Evolutionary conservation across 2,888 invertebrate species (phyloP).

Genomic region (Ephialtes manifestator): DNA sequence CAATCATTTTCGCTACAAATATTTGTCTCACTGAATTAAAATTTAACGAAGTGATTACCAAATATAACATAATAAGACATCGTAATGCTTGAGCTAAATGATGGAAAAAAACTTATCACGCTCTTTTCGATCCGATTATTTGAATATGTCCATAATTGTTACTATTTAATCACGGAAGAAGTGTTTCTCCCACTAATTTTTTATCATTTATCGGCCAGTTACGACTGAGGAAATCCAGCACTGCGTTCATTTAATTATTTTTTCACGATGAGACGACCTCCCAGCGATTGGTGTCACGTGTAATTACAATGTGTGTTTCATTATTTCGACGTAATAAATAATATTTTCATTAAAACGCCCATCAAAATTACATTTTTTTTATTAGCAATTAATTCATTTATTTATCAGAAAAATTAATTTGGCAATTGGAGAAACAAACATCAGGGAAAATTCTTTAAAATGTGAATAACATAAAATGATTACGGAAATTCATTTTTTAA

Average conservation of each 20-base stretch:
- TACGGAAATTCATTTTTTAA: no score
- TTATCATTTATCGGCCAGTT: constrained; percentile 1
- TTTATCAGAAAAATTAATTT: background rate
- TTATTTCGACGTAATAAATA: constrained; percentile 37
- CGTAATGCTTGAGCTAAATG: constrained; percentile 13
- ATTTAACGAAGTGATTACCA: background rate
- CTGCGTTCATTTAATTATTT: constrained; percentile 56
- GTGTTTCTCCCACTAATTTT: constrained; percentile 6
- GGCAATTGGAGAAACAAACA: no score
- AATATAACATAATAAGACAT: constrained; percentile 33
- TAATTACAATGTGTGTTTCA: constrained; percentile 58
- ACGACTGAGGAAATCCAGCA: constrained; percentile 20
- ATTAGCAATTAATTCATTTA: constrained; percentile 1
- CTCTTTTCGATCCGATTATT: background rate
- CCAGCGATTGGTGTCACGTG: constrained; percentile 59
- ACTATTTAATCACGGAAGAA: constrained; percentile 37
- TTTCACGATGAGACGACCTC: constrained; percentile 60
- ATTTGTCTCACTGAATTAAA: constrained; percentile 30
- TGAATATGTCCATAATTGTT: constrained; percentile 16
- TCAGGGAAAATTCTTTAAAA: no score
- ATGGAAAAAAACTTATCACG: constrained; percentile 59
- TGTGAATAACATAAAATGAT: no score
- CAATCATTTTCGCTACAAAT: constrained; percentile 18
- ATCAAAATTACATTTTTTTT: background rate
- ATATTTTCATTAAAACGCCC: constrained; percentile 12